Evolutionary conservation across 1,140 invertebrate species (phyloP), one percentile per base, ranked within the genome.

Genomic region (Cydia amplana): DNA sequence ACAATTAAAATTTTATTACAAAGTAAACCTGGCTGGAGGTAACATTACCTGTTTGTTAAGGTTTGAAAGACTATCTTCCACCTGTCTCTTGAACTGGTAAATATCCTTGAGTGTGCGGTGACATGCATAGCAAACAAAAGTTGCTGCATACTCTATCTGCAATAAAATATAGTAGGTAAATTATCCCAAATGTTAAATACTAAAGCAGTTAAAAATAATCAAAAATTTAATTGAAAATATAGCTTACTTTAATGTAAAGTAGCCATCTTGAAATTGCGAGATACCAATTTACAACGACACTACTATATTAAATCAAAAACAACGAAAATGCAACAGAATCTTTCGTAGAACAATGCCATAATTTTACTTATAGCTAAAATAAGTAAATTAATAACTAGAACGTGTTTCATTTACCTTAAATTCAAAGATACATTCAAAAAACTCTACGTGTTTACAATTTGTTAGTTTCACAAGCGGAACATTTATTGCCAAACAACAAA

Each of bases 51-150:
- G 77, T 32, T 80, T 67, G 12, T 77, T 79, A 9, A 87, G 72
- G 12, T 55, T 63, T 9, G 74, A 36, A 2, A 78, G n/a, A 36
- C 74, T 83, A 2, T 82, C 36, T 73, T 82, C 75, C 0, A 83
- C 78, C 73, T 84, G 82, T 7, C 73, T 43, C 70, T 73, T 83
- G 25, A 88, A 88, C 10, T 74, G 72, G 14, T 85, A 72, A 14
- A 86, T 79, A 74, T 84, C 84, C 23, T 75, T 80, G 14, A 85
- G 46, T n/a, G 79, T 76, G 9, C 43, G 74, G 28, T 88, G 86
- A 28, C 86, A 88, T 4, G 49, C n/a, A n/a, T 65, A 6, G 51
- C 84, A 85, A 3, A 85, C 79, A 10, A 78, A 64, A n/a, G 25
- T 51, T 20, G 49, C 75, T 16, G 25, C 60, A 10, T 73, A 65